Evolutionary conservation across 1,140 invertebrate species (phyloP).

Genomic region (Oedothorax gibbosus): DNA sequence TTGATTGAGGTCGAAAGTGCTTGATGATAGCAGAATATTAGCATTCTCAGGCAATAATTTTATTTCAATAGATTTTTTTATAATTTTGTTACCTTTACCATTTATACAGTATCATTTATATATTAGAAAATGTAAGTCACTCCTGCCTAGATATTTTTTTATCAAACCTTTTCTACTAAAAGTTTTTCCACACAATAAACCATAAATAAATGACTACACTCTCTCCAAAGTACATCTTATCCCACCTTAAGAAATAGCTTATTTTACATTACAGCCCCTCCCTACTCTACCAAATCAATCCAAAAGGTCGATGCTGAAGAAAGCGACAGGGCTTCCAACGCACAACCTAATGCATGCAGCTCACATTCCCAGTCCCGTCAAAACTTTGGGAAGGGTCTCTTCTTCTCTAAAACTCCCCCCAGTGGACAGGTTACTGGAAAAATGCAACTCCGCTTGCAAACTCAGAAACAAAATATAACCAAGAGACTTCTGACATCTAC

Average conservation of each 20-base stretch:
- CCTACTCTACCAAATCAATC: neutral
- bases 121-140: too few relatives aligned
- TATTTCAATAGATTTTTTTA: too few relatives aligned
- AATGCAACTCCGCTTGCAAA: conserved; percentile 19
- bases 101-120: too few relatives aligned
- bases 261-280: neutral
- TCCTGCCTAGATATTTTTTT: too few relatives aligned
- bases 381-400: neutral
- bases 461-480: conserved; percentile 13
- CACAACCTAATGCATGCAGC: conserved; percentile 8
- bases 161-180: too few relatives aligned
- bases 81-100: too few relatives aligned
- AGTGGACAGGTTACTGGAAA: conserved; percentile 24
- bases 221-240: neutral
- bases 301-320: neutral
- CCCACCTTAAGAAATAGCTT: neutral
- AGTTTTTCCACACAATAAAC: too few relatives aligned
- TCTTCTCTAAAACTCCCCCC: conserved; percentile 1
- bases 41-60: too few relatives aligned
- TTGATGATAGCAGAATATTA: too few relatives aligned
- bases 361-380: conserved; percentile 18
- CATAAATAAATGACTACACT: too few relatives aligned
- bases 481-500: neutral
- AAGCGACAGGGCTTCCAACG: neutral
- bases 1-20: too few relatives aligned